A percentile compares a stretch with the other conserved stretches of the same genome.
These are phyloP conservation scores for Eupithecia exiguata DNA, from an alignment of 2,888 invertebrate genomes.

Conservation along the genomic window DNA sequence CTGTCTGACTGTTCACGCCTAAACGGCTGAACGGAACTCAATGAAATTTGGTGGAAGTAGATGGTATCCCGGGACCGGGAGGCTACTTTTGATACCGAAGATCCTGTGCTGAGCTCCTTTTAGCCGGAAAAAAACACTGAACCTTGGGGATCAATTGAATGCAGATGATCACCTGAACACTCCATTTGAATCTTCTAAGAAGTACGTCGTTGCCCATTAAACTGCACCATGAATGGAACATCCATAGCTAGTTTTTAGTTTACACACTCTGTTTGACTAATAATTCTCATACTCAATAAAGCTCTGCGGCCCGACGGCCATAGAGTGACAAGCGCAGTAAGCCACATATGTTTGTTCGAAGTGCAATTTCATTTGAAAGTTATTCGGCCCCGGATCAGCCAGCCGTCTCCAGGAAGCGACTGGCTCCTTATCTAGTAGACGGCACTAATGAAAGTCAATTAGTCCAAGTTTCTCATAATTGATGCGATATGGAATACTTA, in stretches of 20 bases:
- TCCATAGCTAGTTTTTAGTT: background rate
- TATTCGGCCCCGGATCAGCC: background rate
- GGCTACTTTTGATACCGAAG: too few species aligned
- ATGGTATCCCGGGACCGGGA: too few species aligned
- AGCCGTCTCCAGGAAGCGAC: conserved; percentile 20
- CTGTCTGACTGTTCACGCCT: too few species aligned
- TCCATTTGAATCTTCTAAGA: background rate
- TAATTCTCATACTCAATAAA: background rate
- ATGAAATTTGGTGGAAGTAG: too few species aligned
- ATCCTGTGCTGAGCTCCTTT: too few species aligned
- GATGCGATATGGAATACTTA: conserved; percentile 22
- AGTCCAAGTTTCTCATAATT: conserved; percentile 27
- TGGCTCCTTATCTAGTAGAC: conserved; percentile 24
- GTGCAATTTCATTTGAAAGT: background rate
- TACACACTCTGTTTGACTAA: background rate
- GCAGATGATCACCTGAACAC: background rate
- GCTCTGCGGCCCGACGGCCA: background rate
- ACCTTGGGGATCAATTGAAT: background rate
- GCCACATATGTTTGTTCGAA: background rate
- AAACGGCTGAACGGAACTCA: too few species aligned
- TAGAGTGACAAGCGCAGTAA: background rate
- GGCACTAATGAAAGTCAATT: conserved; percentile 32
- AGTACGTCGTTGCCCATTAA: background rate
- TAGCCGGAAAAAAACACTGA: background rate
- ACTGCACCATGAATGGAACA: background rate